Conservation (phyloP, 2,888 invertebrate species). For the Drymonia ruficornis region DNA sequence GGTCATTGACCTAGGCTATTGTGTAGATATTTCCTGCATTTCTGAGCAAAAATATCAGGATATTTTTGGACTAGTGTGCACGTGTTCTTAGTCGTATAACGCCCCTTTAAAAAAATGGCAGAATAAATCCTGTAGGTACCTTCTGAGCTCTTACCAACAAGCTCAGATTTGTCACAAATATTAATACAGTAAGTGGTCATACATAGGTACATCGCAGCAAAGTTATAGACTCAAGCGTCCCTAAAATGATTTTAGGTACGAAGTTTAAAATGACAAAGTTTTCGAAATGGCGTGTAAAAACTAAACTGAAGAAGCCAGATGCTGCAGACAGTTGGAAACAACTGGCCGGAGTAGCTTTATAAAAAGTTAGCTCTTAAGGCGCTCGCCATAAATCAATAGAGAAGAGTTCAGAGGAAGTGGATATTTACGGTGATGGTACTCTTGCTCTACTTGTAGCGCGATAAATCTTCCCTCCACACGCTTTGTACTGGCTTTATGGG, state of each 20-base stretch:
- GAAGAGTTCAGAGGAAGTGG: slow-evolving; percentile 72
- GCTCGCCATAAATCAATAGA: slow-evolving; percentile 78
- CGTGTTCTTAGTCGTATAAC: too few species aligned
- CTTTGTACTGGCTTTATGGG: slow-evolving; percentile 64
- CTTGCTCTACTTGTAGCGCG: slow-evolving; percentile 53
- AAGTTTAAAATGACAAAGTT: slow-evolving; percentile 78
- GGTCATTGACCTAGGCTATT: too few species aligned
- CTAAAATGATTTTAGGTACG: slow-evolving; percentile 54
- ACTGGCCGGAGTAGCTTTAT: slow-evolving; percentile 74
- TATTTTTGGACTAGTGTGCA: too few species aligned
- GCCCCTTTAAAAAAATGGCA: too few species aligned
- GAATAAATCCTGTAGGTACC: too few species aligned
- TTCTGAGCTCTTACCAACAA: too few species aligned
- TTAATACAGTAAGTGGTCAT: too few species aligned
- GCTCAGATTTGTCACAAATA: too few species aligned
- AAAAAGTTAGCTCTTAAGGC: slow-evolving; percentile 82
- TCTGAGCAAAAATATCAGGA: too few species aligned
- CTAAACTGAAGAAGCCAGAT: slow-evolving; percentile 77
- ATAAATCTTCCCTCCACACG: slow-evolving; percentile 67
- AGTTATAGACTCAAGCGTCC: neutral
- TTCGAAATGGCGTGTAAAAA: slow-evolving; percentile 68
- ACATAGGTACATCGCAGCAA: neutral
- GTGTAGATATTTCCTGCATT: too few species aligned
- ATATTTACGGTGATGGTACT: slow-evolving; percentile 75
- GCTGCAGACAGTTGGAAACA: slow-evolving; percentile 81